Conservation (phyloP, 2,888 invertebrate genomes). For the Alloscopus bannaensis region DNA sequence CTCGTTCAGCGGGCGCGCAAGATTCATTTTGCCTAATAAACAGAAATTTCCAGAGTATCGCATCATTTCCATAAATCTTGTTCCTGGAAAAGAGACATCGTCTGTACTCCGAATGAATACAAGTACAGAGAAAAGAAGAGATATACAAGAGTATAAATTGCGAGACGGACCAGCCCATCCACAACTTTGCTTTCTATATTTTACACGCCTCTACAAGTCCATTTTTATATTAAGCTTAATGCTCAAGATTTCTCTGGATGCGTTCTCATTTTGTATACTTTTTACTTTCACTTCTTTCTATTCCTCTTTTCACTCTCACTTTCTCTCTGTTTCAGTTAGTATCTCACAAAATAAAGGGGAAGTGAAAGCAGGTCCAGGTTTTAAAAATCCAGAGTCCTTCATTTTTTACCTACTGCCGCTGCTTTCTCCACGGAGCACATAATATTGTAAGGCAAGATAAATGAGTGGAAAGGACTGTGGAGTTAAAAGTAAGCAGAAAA, state of each 20-base stretch:
- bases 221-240: too few species aligned
- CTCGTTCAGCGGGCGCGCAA: constrained; percentile 35
- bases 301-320: constrained; percentile 26
- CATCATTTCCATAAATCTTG: constrained; percentile 60
- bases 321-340: too few species aligned
- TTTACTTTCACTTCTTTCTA: too few species aligned
- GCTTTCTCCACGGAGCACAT: too few species aligned
- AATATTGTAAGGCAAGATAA: constrained; percentile 44
- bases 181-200: constrained; percentile 41
- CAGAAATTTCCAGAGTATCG: constrained; percentile 47
- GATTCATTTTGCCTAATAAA: constrained; percentile 59
- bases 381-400: constrained; percentile 13
- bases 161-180: constrained; percentile 53
- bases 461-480: constrained; percentile 42
- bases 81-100: too few species aligned
- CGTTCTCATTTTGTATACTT: constrained; percentile 21
- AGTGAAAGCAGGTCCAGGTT: constrained; percentile 36
- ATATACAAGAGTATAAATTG: constrained; percentile 43
- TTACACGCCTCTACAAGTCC: too few species aligned
- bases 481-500: constrained; percentile 57
- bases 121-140: neutral
- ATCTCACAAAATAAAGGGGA: constrained; percentile 38
- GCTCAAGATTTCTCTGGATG: constrained; percentile 43
- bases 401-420: too few species aligned
- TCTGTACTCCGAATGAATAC: neutral